phyloP scores from a whole-genome alignment of 2,113 vertebrate species.

The Fulmarus glacialis region DNA sequence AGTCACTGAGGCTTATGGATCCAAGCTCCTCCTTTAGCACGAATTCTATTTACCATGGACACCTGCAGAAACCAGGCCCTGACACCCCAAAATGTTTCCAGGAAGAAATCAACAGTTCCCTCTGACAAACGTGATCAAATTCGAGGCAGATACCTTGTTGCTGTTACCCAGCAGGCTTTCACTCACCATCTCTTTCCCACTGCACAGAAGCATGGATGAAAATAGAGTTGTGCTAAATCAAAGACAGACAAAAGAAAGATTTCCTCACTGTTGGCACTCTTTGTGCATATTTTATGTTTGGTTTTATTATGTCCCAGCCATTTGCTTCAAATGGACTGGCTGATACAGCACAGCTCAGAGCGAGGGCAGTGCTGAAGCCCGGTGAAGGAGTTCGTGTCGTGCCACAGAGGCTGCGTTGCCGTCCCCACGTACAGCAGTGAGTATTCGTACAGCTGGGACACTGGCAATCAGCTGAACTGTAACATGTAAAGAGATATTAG shows the following conservation, averaged over 20 bases:
- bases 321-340: not conserved
- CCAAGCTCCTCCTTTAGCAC: not conserved
- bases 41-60: not conserved
- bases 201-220: not conserved
- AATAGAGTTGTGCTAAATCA: not conserved
- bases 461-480: not conserved
- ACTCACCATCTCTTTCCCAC: not conserved
- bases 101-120: not conserved
- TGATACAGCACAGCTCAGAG: not conserved
- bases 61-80: not conserved
- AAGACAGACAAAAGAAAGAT: not conserved
- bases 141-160: fast-evolving
- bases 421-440: not conserved
- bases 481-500: fast-evolving
- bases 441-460: not conserved
- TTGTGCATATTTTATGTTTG: not conserved
- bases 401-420: not conserved
- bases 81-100: fast-evolving
- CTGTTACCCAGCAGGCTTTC: not conserved
- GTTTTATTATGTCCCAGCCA: not conserved
- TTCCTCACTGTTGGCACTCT: not conserved
- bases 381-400: not conserved
- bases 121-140: not conserved
- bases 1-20: not conserved
- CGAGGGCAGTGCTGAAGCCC: not conserved